Conservation (phyloP, 2,888 invertebrate species). For the Phragmatobia fuliginosa region DNA sequence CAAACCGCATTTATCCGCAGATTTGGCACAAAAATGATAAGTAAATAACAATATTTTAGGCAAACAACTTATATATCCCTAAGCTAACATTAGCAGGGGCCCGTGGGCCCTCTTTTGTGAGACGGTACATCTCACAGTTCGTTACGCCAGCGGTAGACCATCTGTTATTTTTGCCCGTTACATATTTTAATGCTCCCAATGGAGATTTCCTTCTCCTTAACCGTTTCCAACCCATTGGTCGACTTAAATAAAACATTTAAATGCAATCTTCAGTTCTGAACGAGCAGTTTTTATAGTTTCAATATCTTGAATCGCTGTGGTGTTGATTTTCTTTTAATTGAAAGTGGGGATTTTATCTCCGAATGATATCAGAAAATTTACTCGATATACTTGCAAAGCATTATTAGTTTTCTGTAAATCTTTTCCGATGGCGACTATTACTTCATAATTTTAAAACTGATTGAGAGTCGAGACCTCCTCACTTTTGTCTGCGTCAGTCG, state of each 20-base stretch:
- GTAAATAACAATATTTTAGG: constrained; percentile 83
- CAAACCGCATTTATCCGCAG: constrained; percentile 78
- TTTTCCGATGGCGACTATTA: neutral
- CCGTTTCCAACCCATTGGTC: constrained; percentile 78
- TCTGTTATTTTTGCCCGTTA: constrained; percentile 84
- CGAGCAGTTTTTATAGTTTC: constrained; percentile 45
- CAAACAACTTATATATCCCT: constrained; percentile 81
- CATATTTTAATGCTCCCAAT: constrained; percentile 81
- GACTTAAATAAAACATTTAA: constrained; percentile 78
- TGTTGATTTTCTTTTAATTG: constrained; percentile 28
- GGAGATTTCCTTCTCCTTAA: constrained; percentile 66
- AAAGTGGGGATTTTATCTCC: neutral
- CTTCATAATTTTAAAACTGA: too few species aligned
- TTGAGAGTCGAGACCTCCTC: too few species aligned
- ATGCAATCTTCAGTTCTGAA: constrained; percentile 69
- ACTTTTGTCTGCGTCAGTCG: too few species aligned
- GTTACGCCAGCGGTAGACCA: constrained; percentile 76
- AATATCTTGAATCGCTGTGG: constrained; percentile 12
- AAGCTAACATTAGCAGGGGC: constrained; percentile 72
- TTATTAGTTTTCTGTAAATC: neutral
- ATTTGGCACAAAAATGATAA: constrained; percentile 81
- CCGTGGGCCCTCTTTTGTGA: constrained; percentile 58
- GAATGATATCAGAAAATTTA: neutral
- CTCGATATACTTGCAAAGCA: neutral
- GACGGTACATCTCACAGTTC: constrained; percentile 75